Base-by-base conservation (phyloP, 2,888 invertebrate genomes). In the Platycheirus albimanus region DNA sequence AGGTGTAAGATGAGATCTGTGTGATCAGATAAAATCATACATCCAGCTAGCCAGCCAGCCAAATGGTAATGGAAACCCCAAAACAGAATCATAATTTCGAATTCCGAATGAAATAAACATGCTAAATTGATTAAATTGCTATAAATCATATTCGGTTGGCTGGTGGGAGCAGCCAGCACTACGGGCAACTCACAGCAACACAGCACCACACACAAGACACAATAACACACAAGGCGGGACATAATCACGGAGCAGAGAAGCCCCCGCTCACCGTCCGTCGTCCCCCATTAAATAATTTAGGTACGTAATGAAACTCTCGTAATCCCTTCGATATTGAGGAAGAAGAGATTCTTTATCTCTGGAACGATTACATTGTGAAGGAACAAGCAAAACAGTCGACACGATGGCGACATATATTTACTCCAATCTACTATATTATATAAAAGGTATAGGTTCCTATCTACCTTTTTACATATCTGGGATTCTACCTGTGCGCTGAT, bases 111-210 rank as follows among this genome's bases (percentile, higher is more conserved):
- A 79, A 56, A 74, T 87, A 88, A 88, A 90, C 88, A 87, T 89
- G 88, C 89, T 87, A 88, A 89, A 89, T 88, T 89, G 88, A 89
- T 89, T 88, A 88, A 89, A 89, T 88, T 86, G 87, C 88, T 88
- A 89, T 89, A 89, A 90, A 90, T 89, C 89, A 90, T 90, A 89
- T 72, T 83, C 41, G 66, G 76, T 47, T 75, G 45, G 51, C 17
- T 33, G 24, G 20, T 52, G n/a, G 63, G 36, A 45, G 36, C 45
- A 45, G 28, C 63, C 17, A 47, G 38, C 47, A 17, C 36, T 33
- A 36, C 11, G 4, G 56, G 24, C 17, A 13, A 28, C n/a, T n/a
- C n/a, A n/a, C n/a, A n/a, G n/a, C 17, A n/a, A 24, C 20, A 33
- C 36, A 43, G 38, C 17, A 72, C 43, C 72, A 54, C 19, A 24